Base-by-base conservation (phyloP, 2,113 vertebrate genomes). In the Pseudois nayaur region DNA sequence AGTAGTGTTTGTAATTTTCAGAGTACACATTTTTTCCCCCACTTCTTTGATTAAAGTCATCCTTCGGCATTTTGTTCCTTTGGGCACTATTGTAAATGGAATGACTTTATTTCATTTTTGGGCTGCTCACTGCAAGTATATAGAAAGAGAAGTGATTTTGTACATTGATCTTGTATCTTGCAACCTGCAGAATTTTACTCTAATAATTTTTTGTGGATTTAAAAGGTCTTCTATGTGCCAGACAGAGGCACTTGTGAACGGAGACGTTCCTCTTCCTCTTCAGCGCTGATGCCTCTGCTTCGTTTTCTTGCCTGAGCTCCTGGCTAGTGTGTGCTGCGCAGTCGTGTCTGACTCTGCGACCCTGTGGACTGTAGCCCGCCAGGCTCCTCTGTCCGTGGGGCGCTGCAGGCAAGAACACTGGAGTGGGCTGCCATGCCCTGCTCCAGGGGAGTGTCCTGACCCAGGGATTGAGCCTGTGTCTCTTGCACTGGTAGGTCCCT, bases 41-140 rank as follows among this genome's bases (percentile, higher is more conserved):
- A 76, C 52, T 85, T 95, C 8, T 59, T 94, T 60, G 48, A 60
- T n/a, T 92, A 27, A 76, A 76, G 40, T 76, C 64, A 31, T 50
- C 45, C 11, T 19, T 23, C 10, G 3, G 17, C 15, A 29, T 40
- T 95, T 76, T 90, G 79, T 85, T 27, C n/a, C 60, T 84, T 95
- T 52, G 74, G n/a, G 59, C 6, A 11, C 19, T 43, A 52, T 67
- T 64, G 15, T 55, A 59, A 74, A 48, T 21, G 19, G 59, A 81
- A 40, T 81, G 48, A 8, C 81, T 93, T 27, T 71, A 59, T 76
- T 87, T 60, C 43, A 60, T 76, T 93, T 78, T 93, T 17, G 15
- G 25, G n/a, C 67, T 84, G 67, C 59, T 78, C 25, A 78, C 33
- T 87, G 54, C 54, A 78, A 52, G 45, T 52, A 7, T 78, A 62